A percentile compares a stretch with the other conserved stretches of the same genome.
These are phyloP conservation scores for Turdus rufiventris DNA, from an alignment of 2,113 vertebrate genomes.

Conservation along the genomic window DNA sequence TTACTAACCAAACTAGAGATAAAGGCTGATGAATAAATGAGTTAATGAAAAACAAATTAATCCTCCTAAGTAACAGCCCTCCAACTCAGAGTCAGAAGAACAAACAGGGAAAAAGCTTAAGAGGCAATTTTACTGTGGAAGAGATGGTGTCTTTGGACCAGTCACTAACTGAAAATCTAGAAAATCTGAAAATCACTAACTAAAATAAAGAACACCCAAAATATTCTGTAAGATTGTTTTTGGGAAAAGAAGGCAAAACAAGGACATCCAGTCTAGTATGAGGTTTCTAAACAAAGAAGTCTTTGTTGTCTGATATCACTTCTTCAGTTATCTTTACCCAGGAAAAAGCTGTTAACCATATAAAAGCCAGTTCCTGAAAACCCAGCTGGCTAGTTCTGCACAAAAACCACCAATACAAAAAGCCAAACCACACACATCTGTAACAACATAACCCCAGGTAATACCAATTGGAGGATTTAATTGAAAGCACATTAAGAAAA, in stretches of 20 bases:
- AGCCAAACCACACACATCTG: neutral
- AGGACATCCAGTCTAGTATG: neutral
- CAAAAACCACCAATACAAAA: neutral
- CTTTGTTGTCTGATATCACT: neutral
- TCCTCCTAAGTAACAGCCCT: neutral
- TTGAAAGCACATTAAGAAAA: neutral
- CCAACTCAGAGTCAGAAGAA: neutral
- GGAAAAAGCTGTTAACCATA: neutral
- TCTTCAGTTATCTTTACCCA: neutral
- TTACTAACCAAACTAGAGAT: neutral
- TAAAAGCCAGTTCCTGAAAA: neutral
- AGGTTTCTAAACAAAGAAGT: neutral
- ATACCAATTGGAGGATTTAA: neutral
- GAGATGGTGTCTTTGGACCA: neutral
- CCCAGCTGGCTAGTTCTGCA: neutral
- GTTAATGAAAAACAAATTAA: neutral
- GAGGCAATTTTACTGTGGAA: neutral
- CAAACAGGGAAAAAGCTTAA: neutral
- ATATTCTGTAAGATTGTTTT: neutral
- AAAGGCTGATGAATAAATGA: neutral
- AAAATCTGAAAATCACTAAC: neutral
- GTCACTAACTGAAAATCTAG: neutral
- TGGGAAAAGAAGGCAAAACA: neutral
- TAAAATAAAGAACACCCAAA: neutral
- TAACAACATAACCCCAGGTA: neutral